Conservation (phyloP, 2,888 invertebrate species). For the Rotaria socialis region DNA sequence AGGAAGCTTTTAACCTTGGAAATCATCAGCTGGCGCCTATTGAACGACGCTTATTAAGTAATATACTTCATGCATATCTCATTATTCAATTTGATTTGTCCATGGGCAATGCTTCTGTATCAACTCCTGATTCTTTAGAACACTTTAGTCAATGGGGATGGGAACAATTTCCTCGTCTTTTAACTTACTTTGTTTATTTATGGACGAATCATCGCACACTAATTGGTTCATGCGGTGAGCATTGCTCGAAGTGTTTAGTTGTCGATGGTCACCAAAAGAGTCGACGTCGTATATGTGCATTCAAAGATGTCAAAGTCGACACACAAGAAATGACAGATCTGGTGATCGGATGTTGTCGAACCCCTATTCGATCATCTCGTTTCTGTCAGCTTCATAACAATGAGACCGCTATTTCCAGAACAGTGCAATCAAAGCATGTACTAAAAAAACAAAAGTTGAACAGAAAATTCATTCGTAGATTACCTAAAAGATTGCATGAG, state of each 20-base stretch:
- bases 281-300: background rate
- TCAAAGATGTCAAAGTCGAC: background rate
- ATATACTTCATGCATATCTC: too few relatives aligned
- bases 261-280: background rate
- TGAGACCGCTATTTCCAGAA: too few relatives aligned
- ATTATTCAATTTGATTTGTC: background rate
- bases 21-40: too few relatives aligned
- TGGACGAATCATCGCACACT: background rate
- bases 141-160: background rate
- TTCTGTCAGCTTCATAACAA: background rate
- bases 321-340: background rate
- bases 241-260: background rate
- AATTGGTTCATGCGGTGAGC: background rate
- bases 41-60: too few relatives aligned
- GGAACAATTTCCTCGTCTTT: background rate
- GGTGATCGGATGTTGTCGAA: background rate
- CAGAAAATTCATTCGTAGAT: background rate
- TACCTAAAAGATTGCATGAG: background rate
- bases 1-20: too few relatives aligned
- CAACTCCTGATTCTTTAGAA: background rate
- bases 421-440: too few relatives aligned
- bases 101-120: background rate
- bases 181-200: background rate
- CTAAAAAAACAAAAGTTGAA: too few relatives aligned
- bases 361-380: background rate